Evolutionary conservation across 2,888 invertebrate species (phyloP).

Genomic region (Scrobipalpa costella): DNA sequence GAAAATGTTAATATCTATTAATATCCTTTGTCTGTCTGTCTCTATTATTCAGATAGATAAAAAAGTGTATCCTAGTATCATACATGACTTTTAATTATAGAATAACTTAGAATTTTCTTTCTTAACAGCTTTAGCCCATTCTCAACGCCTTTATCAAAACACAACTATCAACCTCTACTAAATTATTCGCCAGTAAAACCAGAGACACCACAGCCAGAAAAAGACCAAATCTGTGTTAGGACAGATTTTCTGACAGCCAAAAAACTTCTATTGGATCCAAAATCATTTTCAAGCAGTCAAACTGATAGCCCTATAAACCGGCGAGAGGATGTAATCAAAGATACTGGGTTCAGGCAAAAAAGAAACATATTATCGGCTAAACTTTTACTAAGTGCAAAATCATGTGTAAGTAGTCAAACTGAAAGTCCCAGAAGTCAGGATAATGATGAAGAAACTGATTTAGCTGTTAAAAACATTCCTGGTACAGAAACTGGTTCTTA

Average conservation of each 20-base stretch:
- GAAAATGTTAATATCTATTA: too few relatives aligned
- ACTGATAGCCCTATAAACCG: background rate
- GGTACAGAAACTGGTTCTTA: background rate
- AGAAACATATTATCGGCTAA: conserved; percentile 7
- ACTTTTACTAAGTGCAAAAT: background rate
- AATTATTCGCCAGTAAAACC: conserved; percentile 31
- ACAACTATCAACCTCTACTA: conserved; percentile 29
- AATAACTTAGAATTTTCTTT: background rate
- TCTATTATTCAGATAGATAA: background rate
- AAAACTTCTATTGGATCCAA: conserved; percentile 13
- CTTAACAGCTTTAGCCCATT: conserved; percentile 62
- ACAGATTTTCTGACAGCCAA: conserved; percentile 13
- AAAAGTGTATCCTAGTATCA: background rate
- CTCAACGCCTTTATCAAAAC: conserved; percentile 51
- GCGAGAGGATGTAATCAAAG: background rate
- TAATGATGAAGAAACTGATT: background rate
- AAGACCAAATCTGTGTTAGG: background rate
- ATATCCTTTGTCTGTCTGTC: too few relatives aligned
- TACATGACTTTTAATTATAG: background rate
- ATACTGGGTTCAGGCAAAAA: background rate
- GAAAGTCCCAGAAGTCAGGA: background rate
- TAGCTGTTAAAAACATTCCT: background rate
- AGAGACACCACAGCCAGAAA: background rate
- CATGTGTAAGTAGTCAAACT: background rate
- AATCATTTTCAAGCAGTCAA: conserved; percentile 4